Evolutionary conservation across 2,113 vertebrate genomes (phyloP).

Genomic region (Corythoichthys intestinalis): DNA sequence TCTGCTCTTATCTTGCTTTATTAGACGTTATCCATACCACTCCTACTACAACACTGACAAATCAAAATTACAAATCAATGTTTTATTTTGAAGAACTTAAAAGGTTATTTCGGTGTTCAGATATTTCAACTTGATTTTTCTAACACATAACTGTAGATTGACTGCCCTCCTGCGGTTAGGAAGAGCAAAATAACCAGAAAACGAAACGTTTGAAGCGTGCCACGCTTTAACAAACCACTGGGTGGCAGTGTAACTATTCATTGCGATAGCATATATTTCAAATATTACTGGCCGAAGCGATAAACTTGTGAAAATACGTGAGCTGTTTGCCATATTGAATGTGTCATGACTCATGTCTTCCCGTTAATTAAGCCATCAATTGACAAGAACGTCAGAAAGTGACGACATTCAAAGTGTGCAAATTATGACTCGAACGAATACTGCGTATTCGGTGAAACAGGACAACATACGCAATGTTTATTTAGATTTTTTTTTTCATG

Average conservation of each 20-base stretch:
- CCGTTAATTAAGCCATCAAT: neutral
- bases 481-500: no score
- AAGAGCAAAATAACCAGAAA: constrained; percentile 8
- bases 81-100: neutral
- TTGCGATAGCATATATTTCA: neutral
- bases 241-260: constrained; percentile 26
- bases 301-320: neutral
- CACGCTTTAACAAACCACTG: constrained; percentile 8
- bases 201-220: neutral
- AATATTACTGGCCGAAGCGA: no score
- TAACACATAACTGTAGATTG: neutral
- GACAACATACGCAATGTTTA: no score
- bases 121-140: neutral
- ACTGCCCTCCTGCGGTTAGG: constrained; percentile 15
- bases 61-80: no score
- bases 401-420: no score
- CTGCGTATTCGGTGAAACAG: no score
- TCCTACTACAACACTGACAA: no score
- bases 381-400: no score
- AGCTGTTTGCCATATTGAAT: neutral
- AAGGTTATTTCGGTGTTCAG: neutral
- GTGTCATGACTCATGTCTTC: neutral
- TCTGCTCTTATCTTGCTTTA: neutral
- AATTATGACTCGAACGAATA: no score
- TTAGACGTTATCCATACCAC: no score